A percentile compares a stretch with the other conserved stretches of the same genome.
These are phyloP conservation scores for Brachypodius melanocephalos DNA, from an alignment of 2,113 vertebrate genomes.

Conservation along the genomic window DNA sequence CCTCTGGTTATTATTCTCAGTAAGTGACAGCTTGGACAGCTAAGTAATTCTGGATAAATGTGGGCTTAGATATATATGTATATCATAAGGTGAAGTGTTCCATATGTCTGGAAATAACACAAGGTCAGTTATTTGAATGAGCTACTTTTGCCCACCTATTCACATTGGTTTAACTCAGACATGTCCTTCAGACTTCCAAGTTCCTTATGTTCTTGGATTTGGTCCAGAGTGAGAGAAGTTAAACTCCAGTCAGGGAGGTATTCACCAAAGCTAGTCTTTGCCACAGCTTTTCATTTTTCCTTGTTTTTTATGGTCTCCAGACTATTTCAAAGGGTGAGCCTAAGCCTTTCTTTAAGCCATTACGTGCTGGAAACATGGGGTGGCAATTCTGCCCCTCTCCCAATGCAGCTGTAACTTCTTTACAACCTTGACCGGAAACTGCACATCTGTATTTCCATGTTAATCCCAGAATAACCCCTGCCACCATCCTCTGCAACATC, in stretches of 20 bases:
- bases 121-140: neutral
- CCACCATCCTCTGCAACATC: neutral
- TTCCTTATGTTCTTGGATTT: neutral
- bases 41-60: neutral
- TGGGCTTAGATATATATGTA: neutral
- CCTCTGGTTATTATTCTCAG: conserved; percentile 3
- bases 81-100: neutral
- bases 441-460: neutral
- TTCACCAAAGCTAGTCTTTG: neutral
- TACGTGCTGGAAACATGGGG: rapidly evolving
- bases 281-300: neutral
- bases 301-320: neutral
- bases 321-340: neutral
- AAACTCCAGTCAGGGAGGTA: neutral
- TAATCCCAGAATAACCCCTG: neutral
- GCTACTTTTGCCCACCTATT: neutral
- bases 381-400: neutral
- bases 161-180: neutral
- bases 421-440: neutral
- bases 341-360: neutral
- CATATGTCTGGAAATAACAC: neutral
- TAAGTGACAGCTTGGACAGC: neutral
- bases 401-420: neutral
- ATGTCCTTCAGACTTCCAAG: neutral
- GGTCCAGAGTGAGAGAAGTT: neutral